Percentiles rank a stretch among this genome's conserved stretches.
Conservation (phyloP, 2,113 vertebrate genomes). For the Corythoichthys intestinalis region DNA sequence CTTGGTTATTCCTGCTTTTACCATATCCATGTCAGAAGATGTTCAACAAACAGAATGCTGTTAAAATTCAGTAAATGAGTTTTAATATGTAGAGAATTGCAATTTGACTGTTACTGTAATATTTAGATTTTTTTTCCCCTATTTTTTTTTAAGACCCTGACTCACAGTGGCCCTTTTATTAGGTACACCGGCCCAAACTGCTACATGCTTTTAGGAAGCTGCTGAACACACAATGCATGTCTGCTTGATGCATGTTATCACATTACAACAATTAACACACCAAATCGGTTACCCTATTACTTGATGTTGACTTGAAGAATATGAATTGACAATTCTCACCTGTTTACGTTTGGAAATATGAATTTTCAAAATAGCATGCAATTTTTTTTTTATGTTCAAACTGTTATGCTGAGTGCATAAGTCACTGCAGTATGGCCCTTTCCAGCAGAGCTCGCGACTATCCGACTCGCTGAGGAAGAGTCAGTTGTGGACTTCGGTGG, state of each 20-base stretch:
- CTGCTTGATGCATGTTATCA: neutral
- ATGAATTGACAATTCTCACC: too few relatives aligned
- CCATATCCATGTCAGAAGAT: slow-evolving; percentile 20
- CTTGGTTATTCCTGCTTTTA: slow-evolving; percentile 24
- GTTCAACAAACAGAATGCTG: neutral
- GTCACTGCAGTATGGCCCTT: neutral
- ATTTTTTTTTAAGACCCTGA: neutral
- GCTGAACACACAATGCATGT: neutral
- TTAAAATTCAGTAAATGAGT: too few relatives aligned
- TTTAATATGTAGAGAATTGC: too few relatives aligned
- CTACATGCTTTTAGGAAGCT: slow-evolving; percentile 4
- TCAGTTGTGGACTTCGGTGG: slow-evolving; percentile 86
- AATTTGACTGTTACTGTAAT: too few relatives aligned
- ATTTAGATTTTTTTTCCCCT: neutral
- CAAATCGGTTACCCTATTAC: too few relatives aligned
- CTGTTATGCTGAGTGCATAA: too few relatives aligned
- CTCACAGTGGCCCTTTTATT: neutral
- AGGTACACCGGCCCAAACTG: neutral
- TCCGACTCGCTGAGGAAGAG: slow-evolving; percentile 80
- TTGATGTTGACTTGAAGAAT: too few relatives aligned
- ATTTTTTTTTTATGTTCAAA: too few relatives aligned
- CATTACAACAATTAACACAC: neutral
- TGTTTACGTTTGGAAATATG: too few relatives aligned
- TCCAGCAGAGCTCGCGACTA: slow-evolving; percentile 32
- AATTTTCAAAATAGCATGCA: too few relatives aligned